These are phyloP conservation scores for Drosophila pseudoobscura DNA, from an alignment of 1,140 invertebrate species.

Conservation along the genomic window DNA sequence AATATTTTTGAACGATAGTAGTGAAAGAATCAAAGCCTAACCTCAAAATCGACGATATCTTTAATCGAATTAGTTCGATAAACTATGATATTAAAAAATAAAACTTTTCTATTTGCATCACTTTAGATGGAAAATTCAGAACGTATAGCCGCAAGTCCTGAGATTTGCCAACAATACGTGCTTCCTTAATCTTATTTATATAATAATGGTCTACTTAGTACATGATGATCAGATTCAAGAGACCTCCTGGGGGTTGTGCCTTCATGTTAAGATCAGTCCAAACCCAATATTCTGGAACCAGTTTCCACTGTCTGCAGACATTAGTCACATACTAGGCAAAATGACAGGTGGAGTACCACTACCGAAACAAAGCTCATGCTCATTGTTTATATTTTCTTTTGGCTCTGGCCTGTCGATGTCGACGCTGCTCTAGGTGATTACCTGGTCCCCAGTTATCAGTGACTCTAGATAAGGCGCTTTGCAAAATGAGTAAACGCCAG, in stretches of 20 bases:
- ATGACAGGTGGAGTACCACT: slow-evolving; percentile 26
- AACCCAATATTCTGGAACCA: neutral
- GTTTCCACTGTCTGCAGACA: slow-evolving; percentile 23
- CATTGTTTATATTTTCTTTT: slow-evolving; percentile 66
- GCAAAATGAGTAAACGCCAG: slow-evolving; percentile 71
- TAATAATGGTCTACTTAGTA: too few species aligned
- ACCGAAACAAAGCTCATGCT: slow-evolving; percentile 27
- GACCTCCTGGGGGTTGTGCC: too few species aligned
- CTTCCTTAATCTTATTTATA: too few species aligned
- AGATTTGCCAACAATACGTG: too few species aligned
- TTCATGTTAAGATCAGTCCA: too few species aligned
- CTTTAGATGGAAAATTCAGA: too few species aligned
- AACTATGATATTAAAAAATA: too few species aligned
- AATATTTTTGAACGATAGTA: neutral
- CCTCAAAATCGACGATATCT: too few species aligned
- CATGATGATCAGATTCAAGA: too few species aligned
- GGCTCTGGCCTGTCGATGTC: slow-evolving; percentile 48
- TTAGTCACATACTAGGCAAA: slow-evolving; percentile 22
- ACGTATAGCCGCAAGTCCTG: too few species aligned
- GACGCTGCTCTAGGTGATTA: slow-evolving; percentile 56
- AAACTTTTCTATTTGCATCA: too few species aligned
- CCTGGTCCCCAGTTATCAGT: slow-evolving; percentile 41
- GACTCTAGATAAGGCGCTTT: slow-evolving; percentile 61
- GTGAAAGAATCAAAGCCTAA: neutral
- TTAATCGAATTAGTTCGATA: too few species aligned